Evolutionary conservation across 2,113 vertebrate genomes (phyloP).

Genomic region (Eptesicus fuscus): DNA sequence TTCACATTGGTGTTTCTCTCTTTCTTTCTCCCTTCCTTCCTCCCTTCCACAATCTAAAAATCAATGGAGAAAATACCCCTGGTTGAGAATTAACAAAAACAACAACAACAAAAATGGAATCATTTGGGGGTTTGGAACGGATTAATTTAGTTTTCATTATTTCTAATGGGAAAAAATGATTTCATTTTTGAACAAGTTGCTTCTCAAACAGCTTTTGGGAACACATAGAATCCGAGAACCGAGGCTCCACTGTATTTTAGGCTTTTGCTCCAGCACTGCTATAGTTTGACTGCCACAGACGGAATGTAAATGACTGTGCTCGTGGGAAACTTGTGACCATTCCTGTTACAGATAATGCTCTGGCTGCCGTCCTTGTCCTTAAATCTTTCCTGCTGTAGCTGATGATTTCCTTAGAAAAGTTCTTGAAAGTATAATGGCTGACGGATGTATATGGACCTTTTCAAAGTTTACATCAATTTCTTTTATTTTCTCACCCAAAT

Average conservation of each 20-base stretch:
- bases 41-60: too few relatives aligned
- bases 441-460: neutral
- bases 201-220: too few relatives aligned
- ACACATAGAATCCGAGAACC: too few relatives aligned
- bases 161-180: too few relatives aligned
- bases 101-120: too few relatives aligned
- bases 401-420: neutral
- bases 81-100: too few relatives aligned
- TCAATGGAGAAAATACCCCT: too few relatives aligned
- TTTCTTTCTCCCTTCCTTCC: too few relatives aligned
- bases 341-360: neutral
- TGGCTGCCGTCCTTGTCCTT: neutral
- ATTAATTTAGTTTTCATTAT: too few relatives aligned
- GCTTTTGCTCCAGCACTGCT: neutral
- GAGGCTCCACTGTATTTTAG: neutral
- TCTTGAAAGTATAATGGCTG: neutral
- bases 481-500: neutral
- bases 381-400: neutral
- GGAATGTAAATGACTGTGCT: neutral
- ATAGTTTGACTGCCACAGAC: neutral
- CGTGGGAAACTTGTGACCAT: neutral
- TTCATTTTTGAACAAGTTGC: too few relatives aligned
- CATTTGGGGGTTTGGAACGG: too few relatives aligned
- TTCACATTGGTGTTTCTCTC: too few relatives aligned
- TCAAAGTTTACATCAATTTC: neutral